Percentiles rank a stretch among this genome's conserved stretches.
Conservation (phyloP, 2,888 invertebrate species). For the Polyommatus iphigenia region DNA sequence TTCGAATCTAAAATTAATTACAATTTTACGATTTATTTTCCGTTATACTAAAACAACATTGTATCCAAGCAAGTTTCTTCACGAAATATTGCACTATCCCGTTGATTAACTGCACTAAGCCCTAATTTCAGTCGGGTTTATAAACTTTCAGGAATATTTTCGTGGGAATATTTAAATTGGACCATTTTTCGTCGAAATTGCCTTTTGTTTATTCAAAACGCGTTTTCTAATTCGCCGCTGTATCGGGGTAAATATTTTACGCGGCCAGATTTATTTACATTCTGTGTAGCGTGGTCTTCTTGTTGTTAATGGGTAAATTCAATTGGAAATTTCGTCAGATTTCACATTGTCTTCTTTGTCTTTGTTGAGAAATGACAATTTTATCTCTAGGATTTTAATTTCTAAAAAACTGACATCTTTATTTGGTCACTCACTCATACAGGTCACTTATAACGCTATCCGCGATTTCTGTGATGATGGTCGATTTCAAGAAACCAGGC, state of each 20-base stretch:
- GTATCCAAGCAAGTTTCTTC: neutral
- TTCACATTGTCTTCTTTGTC: neutral
- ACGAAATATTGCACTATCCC: neutral
- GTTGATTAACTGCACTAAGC: constrained; percentile 8
- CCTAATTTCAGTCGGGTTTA: constrained; percentile 3
- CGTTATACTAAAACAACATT: neutral
- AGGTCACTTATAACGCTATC: too few species aligned
- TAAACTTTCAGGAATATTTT: constrained; percentile 1
- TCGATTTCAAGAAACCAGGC: too few species aligned
- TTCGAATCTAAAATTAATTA: neutral
- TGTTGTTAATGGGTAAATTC: constrained; percentile 15
- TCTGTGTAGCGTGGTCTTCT: constrained; percentile 15
- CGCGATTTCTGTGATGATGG: too few species aligned
- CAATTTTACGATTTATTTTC: neutral
- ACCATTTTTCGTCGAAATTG: constrained; percentile 29
- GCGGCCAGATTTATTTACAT: constrained; percentile 16
- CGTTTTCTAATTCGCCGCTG: constrained; percentile 30
- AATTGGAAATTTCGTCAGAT: neutral
- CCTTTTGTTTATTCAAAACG: constrained; percentile 30
- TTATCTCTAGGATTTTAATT: neutral
- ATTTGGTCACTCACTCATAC: too few species aligned
- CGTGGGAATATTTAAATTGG: constrained; percentile 22
- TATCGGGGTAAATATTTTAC: constrained; percentile 27
- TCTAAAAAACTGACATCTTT: neutral
- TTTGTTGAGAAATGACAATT: neutral